Base-by-base conservation (phyloP, 2,888 invertebrate species). In the Tortrix viridana region DNA sequence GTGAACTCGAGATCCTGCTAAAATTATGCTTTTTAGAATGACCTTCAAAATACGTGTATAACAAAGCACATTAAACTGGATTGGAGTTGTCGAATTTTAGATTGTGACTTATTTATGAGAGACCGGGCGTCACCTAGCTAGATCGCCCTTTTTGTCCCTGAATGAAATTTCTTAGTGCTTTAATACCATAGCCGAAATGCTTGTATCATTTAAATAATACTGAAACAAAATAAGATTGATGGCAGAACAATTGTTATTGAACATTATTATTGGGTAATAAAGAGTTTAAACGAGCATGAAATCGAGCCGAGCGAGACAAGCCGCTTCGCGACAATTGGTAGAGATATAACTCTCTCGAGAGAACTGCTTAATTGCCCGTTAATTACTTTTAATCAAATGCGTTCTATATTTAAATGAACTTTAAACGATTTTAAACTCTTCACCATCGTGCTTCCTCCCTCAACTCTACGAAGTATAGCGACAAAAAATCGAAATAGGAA, bases 381-480 rank as follows among this genome's bases (percentile, higher is more conserved):
- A 91, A 91, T 90, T 91, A 89, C 76, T 81, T 87, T 77, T 92
- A 91, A 92, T 91, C 89, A 88, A 89, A 88, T 86, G 88, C 85
- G 89, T 90, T 88, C 89, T 89, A 89, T 88, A 88, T 92, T 88
- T 89, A 90, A 89, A 88, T 87, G 84, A 88, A 87, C 84, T 84
- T 85, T 86, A 85, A 87, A 89, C 79, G 82, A 88, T 81, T 80
- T 81, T 74, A 69, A 75, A 70, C 69, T 71, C 74, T 74, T 62
- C 61, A 37, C 57, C 32, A 57, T 41, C 50, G 47, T 38, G 32
- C 41, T 41, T 26, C 58, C 52, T 59, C 23, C 23, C 14, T 49
- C 23, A 18, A 5, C 6, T 19, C n/a, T 32, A 59, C 50, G 22
- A 37, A 43, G 37, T 32, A 18, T 12, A 19, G 55, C n/a, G 37